A percentile compares a stretch with the other conserved stretches of the same genome.
These are phyloP conservation scores for Amblyjoppa proteus DNA, from an alignment of 2,888 invertebrate species.

Conservation along the genomic window DNA sequence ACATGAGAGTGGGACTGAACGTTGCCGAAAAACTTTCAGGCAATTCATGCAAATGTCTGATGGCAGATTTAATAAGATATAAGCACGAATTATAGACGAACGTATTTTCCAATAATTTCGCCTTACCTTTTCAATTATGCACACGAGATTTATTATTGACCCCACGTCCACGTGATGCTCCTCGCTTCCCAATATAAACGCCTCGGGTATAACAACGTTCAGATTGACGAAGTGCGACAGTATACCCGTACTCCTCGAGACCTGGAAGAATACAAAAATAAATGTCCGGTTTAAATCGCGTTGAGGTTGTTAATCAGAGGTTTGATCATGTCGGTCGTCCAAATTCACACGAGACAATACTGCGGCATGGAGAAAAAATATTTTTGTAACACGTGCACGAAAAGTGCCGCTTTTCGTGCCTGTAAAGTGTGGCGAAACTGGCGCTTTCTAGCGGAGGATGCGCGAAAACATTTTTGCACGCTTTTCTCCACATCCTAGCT, in stretches of 20 bases:
- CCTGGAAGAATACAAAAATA: slow-evolving; percentile 86
- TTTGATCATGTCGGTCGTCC: not conserved
- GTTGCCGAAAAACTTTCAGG: too few relatives aligned
- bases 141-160: slow-evolving; percentile 95
- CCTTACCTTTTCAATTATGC: slow-evolving; percentile 96
- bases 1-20: too few relatives aligned
- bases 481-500: too few relatives aligned
- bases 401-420: too few relatives aligned
- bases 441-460: too few relatives aligned
- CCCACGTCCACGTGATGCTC: slow-evolving; percentile 96
- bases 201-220: slow-evolving; percentile 95
- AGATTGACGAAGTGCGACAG: slow-evolving; percentile 95
- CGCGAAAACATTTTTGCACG: too few relatives aligned
- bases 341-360: too few relatives aligned
- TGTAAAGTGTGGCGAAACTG: too few relatives aligned
- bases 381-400: too few relatives aligned
- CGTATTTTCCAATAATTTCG: not conserved
- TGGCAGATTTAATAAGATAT: not conserved
- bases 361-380: too few relatives aligned
- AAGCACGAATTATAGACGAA: not conserved
- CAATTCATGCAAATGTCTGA: not conserved
- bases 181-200: slow-evolving; percentile 93
- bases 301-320: not conserved
- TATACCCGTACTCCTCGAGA: slow-evolving; percentile 93
- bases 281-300: not conserved